Evolutionary conservation across 2,113 vertebrate genomes (phyloP).

Genomic region (Melospiza georgiana): DNA sequence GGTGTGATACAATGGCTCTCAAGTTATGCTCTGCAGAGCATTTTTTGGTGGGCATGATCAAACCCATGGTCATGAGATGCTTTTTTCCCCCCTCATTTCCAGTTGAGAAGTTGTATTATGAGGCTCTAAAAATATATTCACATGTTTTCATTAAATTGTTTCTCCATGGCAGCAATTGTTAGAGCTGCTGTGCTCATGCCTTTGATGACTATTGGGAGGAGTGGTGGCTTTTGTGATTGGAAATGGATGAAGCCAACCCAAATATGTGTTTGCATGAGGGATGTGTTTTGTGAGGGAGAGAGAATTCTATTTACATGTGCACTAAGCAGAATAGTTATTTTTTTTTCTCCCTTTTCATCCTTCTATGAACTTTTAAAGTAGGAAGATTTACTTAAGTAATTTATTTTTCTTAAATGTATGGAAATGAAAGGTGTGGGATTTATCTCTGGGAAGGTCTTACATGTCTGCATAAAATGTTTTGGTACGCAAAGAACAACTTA

Average conservation of each 20-base stretch:
- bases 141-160: constrained; percentile 35
- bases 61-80: constrained; percentile 27
- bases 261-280: neutral
- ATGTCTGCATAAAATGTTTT: neutral
- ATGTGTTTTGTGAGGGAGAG: neutral
- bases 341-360: neutral
- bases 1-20: neutral
- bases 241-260: constrained; percentile 4
- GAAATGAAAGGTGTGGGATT: constrained; percentile 34
- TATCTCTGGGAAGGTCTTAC: neutral
- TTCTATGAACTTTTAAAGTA: neutral
- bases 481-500: constrained; percentile 3
- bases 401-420: neutral
- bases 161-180: constrained; percentile 55
- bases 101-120: constrained; percentile 14
- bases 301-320: neutral
- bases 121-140: constrained; percentile 58
- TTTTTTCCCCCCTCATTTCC: neutral
- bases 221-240: constrained; percentile 45
- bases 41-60: constrained; percentile 17
- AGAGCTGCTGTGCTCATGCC: neutral
- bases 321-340: neutral
- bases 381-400: neutral
- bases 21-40: constrained; percentile 11
- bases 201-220: constrained; percentile 30